Percentiles rank a stretch among this genome's conserved stretches.
phyloP scores from a whole-genome alignment of 2,113 vertebrate species.

The Rhea americana region DNA sequence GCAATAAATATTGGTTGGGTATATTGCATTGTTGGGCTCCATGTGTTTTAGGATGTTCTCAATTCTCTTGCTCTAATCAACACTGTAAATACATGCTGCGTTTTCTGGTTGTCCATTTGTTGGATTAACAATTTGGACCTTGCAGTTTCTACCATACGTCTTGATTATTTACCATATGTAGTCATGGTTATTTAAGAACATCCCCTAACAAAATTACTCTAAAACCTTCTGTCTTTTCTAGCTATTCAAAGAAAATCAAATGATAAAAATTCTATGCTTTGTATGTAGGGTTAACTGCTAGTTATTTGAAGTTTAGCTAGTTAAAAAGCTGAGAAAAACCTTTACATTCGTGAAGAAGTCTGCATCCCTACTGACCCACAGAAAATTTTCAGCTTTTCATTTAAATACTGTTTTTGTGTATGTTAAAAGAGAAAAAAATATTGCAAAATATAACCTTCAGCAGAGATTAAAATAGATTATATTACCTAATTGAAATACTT shows the following conservation, averaged over 20 bases:
- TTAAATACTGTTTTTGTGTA: background rate
- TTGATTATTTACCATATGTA: slow-evolving; percentile 18
- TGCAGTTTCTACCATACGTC: slow-evolving; percentile 31
- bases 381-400: background rate
- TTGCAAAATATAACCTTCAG: background rate
- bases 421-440: background rate
- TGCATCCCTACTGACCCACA: background rate
- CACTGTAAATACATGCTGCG: slow-evolving; percentile 42
- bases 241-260: background rate
- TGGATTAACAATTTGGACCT: slow-evolving; percentile 54
- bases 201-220: background rate
- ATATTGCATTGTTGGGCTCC: slow-evolving; percentile 57
- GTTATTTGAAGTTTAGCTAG: background rate
- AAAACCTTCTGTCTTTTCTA: background rate
- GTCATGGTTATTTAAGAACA: background rate
- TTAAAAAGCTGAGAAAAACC: background rate
- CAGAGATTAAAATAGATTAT: background rate
- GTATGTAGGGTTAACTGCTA: background rate
- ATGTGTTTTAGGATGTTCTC: slow-evolving; percentile 59
- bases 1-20: slow-evolving; percentile 76
- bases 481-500: background rate
- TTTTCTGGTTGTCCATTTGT: slow-evolving; percentile 25
- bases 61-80: slow-evolving; percentile 57
- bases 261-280: background rate
- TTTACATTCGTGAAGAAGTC: background rate